Conservation (phyloP, 2,113 vertebrate genomes). For the Rhinoderma darwinii region DNA sequence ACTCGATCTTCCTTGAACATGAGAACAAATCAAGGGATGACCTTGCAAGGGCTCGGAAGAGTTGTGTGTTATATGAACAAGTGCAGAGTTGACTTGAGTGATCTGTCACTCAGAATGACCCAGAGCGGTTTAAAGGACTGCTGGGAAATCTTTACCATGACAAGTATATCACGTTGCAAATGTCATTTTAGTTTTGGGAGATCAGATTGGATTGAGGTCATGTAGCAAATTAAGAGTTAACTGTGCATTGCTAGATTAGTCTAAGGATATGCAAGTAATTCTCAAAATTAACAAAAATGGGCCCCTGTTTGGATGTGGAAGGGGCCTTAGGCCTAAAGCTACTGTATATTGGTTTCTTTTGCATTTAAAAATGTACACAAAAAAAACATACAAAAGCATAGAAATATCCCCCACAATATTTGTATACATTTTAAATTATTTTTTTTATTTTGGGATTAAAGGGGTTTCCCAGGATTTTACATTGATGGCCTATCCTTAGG, state of each 20-base stretch:
- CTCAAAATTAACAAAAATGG: neutral
- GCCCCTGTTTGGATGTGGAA: too few species aligned
- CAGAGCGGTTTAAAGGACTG: neutral
- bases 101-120: conserved; percentile 3
- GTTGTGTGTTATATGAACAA: conserved; percentile 25
- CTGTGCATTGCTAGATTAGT: neutral
- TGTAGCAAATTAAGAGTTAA: neutral
- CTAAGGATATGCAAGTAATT: neutral
- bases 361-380: too few species aligned
- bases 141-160: conserved; percentile 56
- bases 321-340: too few species aligned
- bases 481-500: too few species aligned
- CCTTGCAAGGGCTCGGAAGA: conserved; percentile 57
- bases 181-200: conserved; percentile 16
- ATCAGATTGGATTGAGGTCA: neutral
- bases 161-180: neutral
- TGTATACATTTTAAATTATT: too few species aligned
- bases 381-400: too few species aligned
- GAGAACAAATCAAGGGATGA: conserved; percentile 62
- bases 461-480: too few species aligned
- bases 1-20: conserved; percentile 25
- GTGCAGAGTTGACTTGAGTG: conserved; percentile 30
- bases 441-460: too few species aligned
- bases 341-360: too few species aligned
- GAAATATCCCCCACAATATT: too few species aligned